These are phyloP conservation scores for Marasmarcha lunaedactyla DNA, from an alignment of 2,888 invertebrate species.

Conservation along the genomic window DNA sequence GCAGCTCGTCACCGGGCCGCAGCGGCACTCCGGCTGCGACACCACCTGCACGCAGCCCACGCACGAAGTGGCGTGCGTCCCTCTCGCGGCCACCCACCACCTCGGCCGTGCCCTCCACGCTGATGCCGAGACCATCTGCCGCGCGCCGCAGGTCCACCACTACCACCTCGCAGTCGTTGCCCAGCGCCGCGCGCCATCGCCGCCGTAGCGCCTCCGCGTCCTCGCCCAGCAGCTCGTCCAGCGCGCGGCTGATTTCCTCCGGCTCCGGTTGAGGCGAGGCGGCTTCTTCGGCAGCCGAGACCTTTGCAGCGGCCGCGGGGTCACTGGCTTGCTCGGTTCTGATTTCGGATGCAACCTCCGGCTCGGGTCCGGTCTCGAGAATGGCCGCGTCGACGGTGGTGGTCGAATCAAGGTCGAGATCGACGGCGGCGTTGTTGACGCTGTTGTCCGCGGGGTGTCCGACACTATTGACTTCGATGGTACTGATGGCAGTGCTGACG, in stretches of 20 bases:
- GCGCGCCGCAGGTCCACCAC: constrained; percentile 94
- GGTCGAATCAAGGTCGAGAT: constrained; percentile 83
- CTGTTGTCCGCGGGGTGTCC: constrained; percentile 84
- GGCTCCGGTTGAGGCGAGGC: too few relatives aligned
- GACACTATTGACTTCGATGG: constrained; percentile 83
- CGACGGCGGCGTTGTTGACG: constrained; percentile 74
- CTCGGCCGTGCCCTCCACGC: constrained; percentile 97
- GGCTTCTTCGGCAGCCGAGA: constrained; percentile 57
- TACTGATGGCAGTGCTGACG: constrained; percentile 73
- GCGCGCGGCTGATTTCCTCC: constrained; percentile 52
- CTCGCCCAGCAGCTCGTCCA: constrained; percentile 71
- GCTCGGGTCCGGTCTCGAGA: constrained; percentile 62
- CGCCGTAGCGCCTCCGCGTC: constrained; percentile 76
- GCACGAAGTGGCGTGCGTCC: constrained; percentile 98
- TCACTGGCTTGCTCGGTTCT: background rate
- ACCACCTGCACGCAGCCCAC: constrained; percentile 95
- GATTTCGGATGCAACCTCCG: background rate
- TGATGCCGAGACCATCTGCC: constrained; percentile 90
- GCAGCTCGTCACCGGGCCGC: constrained; percentile 94
- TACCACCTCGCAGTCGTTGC: constrained; percentile 86
- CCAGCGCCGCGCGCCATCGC: constrained; percentile 85
- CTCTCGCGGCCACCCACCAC: constrained; percentile 97
- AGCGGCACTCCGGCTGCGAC: constrained; percentile 92
- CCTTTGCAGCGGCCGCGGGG: constrained; percentile 12
- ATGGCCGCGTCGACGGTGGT: constrained; percentile 85